These are phyloP conservation scores for Delia radicum DNA, from an alignment of 1,140 invertebrate genomes.

Conservation along the genomic window DNA sequence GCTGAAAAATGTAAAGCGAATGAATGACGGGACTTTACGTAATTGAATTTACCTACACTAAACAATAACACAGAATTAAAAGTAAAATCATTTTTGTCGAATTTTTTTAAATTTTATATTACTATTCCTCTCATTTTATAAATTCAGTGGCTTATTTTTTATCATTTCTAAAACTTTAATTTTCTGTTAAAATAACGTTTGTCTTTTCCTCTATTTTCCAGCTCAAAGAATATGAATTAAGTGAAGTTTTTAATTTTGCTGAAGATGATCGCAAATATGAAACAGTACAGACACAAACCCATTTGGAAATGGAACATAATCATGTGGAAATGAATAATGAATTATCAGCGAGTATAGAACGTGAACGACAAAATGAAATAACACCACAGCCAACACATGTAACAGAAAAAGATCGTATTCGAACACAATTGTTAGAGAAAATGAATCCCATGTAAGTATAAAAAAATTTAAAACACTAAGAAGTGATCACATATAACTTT, in stretches of 20 bases:
- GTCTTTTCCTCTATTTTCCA: slow-evolving; percentile 54
- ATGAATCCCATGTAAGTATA: slow-evolving; percentile 55
- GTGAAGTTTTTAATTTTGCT: slow-evolving; percentile 77
- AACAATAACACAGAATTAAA: no score
- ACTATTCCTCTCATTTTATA: no score
- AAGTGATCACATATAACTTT: neutral
- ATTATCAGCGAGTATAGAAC: slow-evolving; percentile 74
- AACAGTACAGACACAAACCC: slow-evolving; percentile 67
- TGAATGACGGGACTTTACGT: no score
- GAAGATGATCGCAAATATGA: slow-evolving; percentile 79
- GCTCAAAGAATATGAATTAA: slow-evolving; percentile 83
- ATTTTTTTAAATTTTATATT: no score
- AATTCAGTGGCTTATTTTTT: no score
- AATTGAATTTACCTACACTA: no score
- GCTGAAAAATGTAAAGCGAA: no score
- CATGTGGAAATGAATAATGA: slow-evolving; percentile 67
- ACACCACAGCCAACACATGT: slow-evolving; percentile 32
- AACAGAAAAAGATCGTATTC: slow-evolving; percentile 49
- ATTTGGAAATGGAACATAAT: slow-evolving; percentile 66
- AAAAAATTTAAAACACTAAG: neutral
- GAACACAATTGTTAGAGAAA: slow-evolving; percentile 49
- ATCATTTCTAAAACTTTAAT: no score
- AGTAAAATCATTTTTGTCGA: no score
- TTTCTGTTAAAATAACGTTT: neutral
- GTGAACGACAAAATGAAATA: slow-evolving; percentile 60